Evolutionary conservation across 2,888 invertebrate genomes (phyloP).

Genomic region (Oeneis ivallda): DNA sequence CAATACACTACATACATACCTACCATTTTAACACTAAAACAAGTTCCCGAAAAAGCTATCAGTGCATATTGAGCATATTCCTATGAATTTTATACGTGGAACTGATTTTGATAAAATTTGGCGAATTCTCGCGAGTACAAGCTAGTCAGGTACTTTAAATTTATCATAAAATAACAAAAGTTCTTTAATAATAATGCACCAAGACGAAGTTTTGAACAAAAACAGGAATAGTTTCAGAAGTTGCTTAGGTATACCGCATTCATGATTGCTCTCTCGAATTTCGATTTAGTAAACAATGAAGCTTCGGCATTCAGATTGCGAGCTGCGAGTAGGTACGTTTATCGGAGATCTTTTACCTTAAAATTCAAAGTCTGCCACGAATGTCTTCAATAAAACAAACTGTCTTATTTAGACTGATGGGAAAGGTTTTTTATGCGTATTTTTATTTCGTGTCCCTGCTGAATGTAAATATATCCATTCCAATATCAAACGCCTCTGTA

Average conservation of each 20-base stretch:
- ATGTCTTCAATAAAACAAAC: constrained; percentile 27
- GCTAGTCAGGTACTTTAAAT: too few species aligned
- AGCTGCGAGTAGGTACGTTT: constrained; percentile 28
- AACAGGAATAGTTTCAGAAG: constrained; percentile 26
- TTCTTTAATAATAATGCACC: constrained; percentile 7
- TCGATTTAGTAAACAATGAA: constrained; percentile 32
- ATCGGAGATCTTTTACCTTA: constrained; percentile 30
- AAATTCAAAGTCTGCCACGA: constrained; percentile 29
- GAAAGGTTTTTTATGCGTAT: constrained; percentile 21
- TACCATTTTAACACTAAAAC: too few species aligned
- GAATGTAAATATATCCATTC: constrained; percentile 9
- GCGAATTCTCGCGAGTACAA: background rate
- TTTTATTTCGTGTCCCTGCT: constrained; percentile 11
- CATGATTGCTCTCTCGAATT: constrained; percentile 32
- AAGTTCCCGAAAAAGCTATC: too few species aligned
- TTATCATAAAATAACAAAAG: constrained; percentile 15
- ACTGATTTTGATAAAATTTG: too few species aligned
- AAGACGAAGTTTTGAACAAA: constrained; percentile 25
- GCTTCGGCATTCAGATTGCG: constrained; percentile 32
- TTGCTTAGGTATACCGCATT: constrained; percentile 28
- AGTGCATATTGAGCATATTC: too few species aligned
- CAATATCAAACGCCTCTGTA: background rate
- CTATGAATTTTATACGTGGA: too few species aligned
- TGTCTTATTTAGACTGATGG: constrained; percentile 23
- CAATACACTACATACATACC: too few species aligned